phyloP scores from a whole-genome alignment of 2,888 invertebrate genomes.

The Heliconius erato region DNA sequence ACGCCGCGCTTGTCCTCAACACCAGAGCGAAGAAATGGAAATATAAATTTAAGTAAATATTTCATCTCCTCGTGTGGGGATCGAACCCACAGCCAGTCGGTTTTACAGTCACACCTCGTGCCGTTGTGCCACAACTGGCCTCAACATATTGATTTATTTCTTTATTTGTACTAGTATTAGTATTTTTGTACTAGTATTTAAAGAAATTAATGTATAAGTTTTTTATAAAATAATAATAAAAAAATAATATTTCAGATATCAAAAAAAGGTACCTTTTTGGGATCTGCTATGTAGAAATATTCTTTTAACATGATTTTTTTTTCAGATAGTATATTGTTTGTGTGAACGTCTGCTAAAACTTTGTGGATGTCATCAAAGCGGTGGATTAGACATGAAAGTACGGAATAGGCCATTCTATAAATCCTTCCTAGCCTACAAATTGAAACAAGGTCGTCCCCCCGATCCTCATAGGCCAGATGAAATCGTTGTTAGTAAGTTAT shows the following conservation, averaged over 20 bases:
- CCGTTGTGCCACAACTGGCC: too few relatives aligned
- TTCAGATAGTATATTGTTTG: slow-evolving; percentile 90
- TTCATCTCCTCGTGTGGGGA: too few relatives aligned
- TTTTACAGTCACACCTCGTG: too few relatives aligned
- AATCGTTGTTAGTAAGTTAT: slow-evolving; percentile 37
- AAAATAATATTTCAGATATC: not conserved
- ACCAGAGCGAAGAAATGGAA: too few relatives aligned
- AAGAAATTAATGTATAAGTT: too few relatives aligned
- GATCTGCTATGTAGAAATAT: not conserved
- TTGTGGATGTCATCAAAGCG: slow-evolving; percentile 87
- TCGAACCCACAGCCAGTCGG: too few relatives aligned
- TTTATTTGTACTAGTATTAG: too few relatives aligned
- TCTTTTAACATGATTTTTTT: slow-evolving; percentile 43
- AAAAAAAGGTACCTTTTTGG: not conserved
- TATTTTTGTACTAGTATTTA: too few relatives aligned
- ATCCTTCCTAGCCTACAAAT: slow-evolving; percentile 82
- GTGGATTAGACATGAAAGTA: slow-evolving; percentile 82
- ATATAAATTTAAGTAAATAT: too few relatives aligned
- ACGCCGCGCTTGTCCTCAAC: too few relatives aligned
- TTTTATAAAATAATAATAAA: not conserved
- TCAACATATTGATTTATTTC: too few relatives aligned
- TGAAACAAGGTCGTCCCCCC: slow-evolving; percentile 69
- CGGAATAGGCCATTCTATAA: slow-evolving; percentile 86
- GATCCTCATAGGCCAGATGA: slow-evolving; percentile 59
- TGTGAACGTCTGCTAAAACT: slow-evolving; percentile 91